Base-by-base conservation (phyloP, 2,797 vertebrate species). In the Cuniculus paca region DNA sequence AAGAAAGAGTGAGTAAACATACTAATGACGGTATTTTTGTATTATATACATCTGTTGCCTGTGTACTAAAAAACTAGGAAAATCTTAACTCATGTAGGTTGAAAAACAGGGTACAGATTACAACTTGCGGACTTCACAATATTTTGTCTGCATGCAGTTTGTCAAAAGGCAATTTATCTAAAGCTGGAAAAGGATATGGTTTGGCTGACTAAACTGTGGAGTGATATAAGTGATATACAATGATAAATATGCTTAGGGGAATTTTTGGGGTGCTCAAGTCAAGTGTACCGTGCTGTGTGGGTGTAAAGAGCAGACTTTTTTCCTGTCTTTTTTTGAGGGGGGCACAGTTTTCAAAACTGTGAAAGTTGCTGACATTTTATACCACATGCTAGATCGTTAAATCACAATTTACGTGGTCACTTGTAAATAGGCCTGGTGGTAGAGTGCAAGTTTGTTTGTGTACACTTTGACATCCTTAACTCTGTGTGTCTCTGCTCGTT, bases 121-220 rank as follows among this genome's bases (percentile, higher is more conserved):
- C 85, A 97, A 96, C 93, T 96, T 91, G 96, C 94, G 97, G 98
- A 98, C 7, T 97, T 98, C 14, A 70, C 96, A 98, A 97, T 98
- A 97, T 98, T 98, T 97, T 97, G 96, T 97, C 87, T 90, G 95
- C 95, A 88, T 98, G 97, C 97, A 98, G 98, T 98, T 98, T 98
- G 95, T 98, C 93, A 97, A 98, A 98, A 98, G 97, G 97, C 98
- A 97, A 94, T 98, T 98, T 98, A 98, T 98, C 97, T 98, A 97
- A 98, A 97, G 77, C 97, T 98, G 98, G 98, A 97, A 98, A 98
- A 98, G 98, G 98, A 97, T 98, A 98, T 98, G 98, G 98, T 98
- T 98, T 98, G 96, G 98, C 98, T 99, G 98, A 99, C 98, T 98
- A 98, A 99, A 98, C 97, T 97, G 98, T 97, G 98, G 98, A 98